Evolutionary conservation across 2,888 invertebrate species (phyloP), one percentile per base, ranked within the genome.

Genomic region (Drosophila lacicola): DNA sequence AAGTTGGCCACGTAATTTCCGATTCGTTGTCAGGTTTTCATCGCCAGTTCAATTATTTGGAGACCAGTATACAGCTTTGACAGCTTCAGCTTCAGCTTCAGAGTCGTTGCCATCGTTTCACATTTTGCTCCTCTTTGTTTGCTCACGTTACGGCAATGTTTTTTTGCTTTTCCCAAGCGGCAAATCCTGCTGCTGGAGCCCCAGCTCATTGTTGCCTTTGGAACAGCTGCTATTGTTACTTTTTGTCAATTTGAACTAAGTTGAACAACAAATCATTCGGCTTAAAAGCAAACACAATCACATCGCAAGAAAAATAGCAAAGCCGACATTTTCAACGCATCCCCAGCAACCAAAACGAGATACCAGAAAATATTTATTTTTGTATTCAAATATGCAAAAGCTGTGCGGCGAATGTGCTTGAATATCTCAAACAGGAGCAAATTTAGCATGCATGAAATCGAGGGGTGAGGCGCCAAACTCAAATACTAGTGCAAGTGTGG

Each of bases 221-320:
- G 81, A 87, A 65, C 83, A 89, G 89, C 89, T 83, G 83, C 69
- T 67, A 66, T 83, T 89, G 88, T 77, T 87, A 66, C 75, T 74
- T 75, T 79, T 78, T 89, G 85, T 84, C 85, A 84, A 85, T 68
- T 89, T 75, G 82, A 74, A 71, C 85, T 89, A 89, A 88, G 88
- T 88, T 88, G 68, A 79, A 85, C 85, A 85, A 89, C 85, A 85
- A 85, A 85, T 89, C 88, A 88, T 85, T 89, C 78, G 80, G 80
- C 77, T 75, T 70, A 74, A 89, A 89, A 61, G 70, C 74, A 79
- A 85, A 89, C 78, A 85, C 82, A 85, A 85, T 89, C 86, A 81
- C 57, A 74, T 73, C 72, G 25, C 56, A 74, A 65, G 58, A 66
- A 74, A 82, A 79, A 55, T 53, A 68, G 58, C 65, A 72, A 78